A percentile compares a stretch with the other conserved stretches of the same genome.
These are phyloP conservation scores for Microcebus jonahi DNA, from an alignment of 2,113 vertebrate species.

Conservation along the genomic window DNA sequence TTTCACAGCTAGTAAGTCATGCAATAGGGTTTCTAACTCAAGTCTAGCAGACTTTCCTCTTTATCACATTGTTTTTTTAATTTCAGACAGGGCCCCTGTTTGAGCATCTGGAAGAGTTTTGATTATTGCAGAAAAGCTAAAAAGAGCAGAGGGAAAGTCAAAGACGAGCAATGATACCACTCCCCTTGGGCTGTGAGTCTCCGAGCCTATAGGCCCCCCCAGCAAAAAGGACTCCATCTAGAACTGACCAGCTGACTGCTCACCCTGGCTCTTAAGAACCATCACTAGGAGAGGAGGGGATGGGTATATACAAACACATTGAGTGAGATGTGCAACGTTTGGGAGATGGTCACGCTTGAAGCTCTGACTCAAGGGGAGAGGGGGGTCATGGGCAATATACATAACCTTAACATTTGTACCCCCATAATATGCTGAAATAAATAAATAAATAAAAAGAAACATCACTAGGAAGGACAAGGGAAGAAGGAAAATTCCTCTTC, in stretches of 20 bases:
- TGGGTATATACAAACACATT: no score
- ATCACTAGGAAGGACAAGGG: neutral
- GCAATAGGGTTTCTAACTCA: neutral
- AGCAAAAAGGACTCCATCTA: neutral
- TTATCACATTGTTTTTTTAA: neutral
- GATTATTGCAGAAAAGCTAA: neutral
- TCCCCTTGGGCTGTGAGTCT: neutral
- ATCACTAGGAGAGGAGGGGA: neutral
- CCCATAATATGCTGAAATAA: no score
- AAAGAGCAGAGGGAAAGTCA: neutral
- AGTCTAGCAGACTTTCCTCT: neutral
- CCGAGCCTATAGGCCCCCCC: neutral
- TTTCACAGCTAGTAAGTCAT: neutral
- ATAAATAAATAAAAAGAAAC: no score
- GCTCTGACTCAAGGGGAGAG: no score
- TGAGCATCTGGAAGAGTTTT: neutral
- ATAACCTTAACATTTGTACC: no score
- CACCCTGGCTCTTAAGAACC: neutral
- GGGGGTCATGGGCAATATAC: no score
- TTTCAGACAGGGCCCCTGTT: neutral
- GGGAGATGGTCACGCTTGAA: no score
- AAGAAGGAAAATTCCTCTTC: neutral
- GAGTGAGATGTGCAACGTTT: no score
- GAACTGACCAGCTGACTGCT: neutral
- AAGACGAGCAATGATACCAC: neutral